phyloP scores from a whole-genome alignment of 2,113 vertebrate genomes.

The Ranitomeya imitator region DNA sequence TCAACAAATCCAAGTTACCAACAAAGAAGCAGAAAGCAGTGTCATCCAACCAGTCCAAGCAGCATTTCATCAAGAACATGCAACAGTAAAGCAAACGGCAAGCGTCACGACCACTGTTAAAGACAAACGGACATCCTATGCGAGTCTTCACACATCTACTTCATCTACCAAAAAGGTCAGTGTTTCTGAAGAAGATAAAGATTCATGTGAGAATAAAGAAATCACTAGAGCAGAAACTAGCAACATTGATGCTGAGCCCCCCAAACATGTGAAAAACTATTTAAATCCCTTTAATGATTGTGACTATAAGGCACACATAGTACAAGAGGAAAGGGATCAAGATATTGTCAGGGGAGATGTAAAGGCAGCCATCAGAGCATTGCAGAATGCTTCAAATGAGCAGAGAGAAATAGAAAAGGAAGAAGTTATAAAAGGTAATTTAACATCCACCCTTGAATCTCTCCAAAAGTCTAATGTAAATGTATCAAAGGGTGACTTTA shows the following conservation, averaged over 20 bases:
- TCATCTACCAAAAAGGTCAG: conserved; percentile 89
- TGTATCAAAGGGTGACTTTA: conserved; percentile 81
- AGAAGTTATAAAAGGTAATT: conserved; percentile 81
- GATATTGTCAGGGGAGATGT: conserved; percentile 77
- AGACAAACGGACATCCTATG: conserved; percentile 66
- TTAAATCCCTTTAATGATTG: conserved; percentile 71
- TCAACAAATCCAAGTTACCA: conserved; percentile 59
- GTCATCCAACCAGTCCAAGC: conserved; percentile 55
- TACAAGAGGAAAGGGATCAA: conserved; percentile 73
- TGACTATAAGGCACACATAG: conserved; percentile 75
- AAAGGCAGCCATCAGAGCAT: conserved; percentile 72
- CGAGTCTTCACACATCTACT: conserved; percentile 68
- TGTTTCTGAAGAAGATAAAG: conserved; percentile 73
- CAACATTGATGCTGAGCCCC: conserved; percentile 70
- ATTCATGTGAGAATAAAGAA: conserved; percentile 67
- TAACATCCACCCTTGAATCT: conserved; percentile 83
- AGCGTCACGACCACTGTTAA: conserved; percentile 60
- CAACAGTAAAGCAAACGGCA: conserved; percentile 54
- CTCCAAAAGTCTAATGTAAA: conserved; percentile 86
- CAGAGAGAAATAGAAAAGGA: conserved; percentile 78
- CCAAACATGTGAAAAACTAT: conserved; percentile 68
- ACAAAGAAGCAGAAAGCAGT: conserved; percentile 59
- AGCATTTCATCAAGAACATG: conserved; percentile 42
- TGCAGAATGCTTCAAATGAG: conserved; percentile 68
- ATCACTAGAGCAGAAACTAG: conserved; percentile 68